Evolutionary conservation across 2,888 invertebrate genomes (phyloP).

Genomic region (Dynastes tityus): DNA sequence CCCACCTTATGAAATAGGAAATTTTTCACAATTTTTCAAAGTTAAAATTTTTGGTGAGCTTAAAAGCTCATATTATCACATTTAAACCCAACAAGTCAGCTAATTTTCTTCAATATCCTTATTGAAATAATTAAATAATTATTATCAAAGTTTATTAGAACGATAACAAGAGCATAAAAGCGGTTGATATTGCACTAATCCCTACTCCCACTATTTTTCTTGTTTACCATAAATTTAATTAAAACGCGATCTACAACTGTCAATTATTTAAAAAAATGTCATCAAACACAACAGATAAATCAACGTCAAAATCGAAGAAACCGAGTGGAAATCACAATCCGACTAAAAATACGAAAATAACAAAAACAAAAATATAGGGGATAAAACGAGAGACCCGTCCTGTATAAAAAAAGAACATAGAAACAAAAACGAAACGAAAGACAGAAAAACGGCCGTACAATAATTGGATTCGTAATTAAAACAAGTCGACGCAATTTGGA

Average conservation of each 20-base stretch:
- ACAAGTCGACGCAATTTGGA: slow-evolving; percentile 60
- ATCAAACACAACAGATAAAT: neutral
- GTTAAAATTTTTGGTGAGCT: too few species aligned
- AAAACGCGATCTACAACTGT: neutral
- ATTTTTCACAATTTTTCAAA: too few species aligned
- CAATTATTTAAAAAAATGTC: neutral
- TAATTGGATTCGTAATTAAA: slow-evolving; percentile 62
- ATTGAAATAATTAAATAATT: too few species aligned
- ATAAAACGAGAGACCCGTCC: neutral
- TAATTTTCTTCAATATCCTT: too few species aligned
- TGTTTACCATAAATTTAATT: too few species aligned
- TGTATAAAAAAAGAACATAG: slow-evolving; percentile 2
- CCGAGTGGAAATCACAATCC: slow-evolving; percentile 7
- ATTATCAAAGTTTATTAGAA: too few species aligned
- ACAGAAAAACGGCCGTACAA: slow-evolving; percentile 51
- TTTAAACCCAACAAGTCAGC: too few species aligned
- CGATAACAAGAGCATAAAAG: too few species aligned
- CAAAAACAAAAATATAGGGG: neutral
- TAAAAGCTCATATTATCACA: too few species aligned
- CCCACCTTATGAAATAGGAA: too few species aligned
- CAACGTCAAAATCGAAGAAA: slow-evolving; percentile 4
- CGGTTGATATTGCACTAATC: too few species aligned
- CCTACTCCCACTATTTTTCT: too few species aligned
- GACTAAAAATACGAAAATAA: neutral
- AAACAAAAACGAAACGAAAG: slow-evolving; percentile 6